Evolutionary conservation across 1,140 invertebrate species (phyloP).

Genomic region (Acyrthosiphon pisum): DNA sequence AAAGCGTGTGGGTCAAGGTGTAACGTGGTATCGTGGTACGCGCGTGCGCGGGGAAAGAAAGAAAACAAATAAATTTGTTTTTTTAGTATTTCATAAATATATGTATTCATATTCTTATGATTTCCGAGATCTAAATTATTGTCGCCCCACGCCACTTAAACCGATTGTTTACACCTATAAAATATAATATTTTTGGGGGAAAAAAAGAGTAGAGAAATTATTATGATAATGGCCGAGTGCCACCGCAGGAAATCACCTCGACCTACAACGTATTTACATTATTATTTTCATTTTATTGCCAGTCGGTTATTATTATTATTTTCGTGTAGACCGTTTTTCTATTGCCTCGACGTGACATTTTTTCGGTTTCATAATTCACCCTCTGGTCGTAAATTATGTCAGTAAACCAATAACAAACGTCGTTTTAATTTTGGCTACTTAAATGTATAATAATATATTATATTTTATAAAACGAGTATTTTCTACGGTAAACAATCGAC

Average conservation of each 20-base stretch:
- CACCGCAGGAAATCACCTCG: conserved; percentile 33
- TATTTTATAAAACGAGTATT: not conserved
- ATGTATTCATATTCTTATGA: not conserved
- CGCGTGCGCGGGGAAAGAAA: not conserved
- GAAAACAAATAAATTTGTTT: conserved; percentile 41
- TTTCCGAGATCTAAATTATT: conserved; percentile 38
- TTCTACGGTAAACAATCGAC: not conserved
- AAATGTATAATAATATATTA: not conserved
- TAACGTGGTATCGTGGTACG: not conserved
- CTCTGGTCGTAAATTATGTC: conserved; percentile 18
- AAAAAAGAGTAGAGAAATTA: not conserved
- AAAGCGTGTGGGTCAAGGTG: conserved; percentile 37
- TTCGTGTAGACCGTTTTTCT: not conserved
- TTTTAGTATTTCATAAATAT: conserved; percentile 35
- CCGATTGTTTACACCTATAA: conserved; percentile 52
- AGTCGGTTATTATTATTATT: not conserved
- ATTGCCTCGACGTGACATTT: conserved; percentile 41
- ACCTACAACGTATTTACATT: conserved; percentile 19
- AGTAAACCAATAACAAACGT: not conserved
- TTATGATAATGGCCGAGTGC: conserved; percentile 52
- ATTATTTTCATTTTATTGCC: conserved; percentile 34
- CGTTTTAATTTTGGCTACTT: conserved; percentile 1
- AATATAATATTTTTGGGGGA: not conserved
- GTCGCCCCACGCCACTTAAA: not conserved
- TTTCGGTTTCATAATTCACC: conserved; percentile 31